Evolutionary conservation across 2,113 vertebrate species (phyloP), one percentile per base, ranked within the genome.

Genomic region (Atherinomorus stipes): DNA sequence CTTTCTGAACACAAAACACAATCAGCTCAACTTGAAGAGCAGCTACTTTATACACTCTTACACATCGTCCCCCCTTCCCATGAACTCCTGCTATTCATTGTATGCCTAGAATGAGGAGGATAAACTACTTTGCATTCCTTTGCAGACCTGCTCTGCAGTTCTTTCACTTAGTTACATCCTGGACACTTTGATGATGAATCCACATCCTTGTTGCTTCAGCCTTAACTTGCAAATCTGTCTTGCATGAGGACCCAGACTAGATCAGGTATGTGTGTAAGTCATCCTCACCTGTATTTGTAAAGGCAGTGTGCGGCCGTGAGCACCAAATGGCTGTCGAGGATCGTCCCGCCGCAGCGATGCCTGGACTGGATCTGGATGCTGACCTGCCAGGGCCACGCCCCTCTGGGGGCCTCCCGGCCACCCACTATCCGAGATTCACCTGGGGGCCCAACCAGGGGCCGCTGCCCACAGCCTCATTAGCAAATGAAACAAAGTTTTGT

Each of bases 331-430:
- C 21, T 38, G 66, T 23, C 74, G 51, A 92, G 31, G 61, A 93
- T 75, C 0, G 85, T 76, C 3, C 90, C 87, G 0, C 87, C 85
- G 10, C 91, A 90, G 45, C 60, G 21, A 42, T 92, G 90, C 1
- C 0, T 65, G 7, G 11, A 15, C 1, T 0, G 18, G 23, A 71
- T 26, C 80, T 90, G 90, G 57, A 92, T 64, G 74, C 91, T 92
- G 25, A 90, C 88, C 78, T 90, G 90, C 90, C 91, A 93, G 45
- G 91, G 90, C 91, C 91, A 93, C 1, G 85, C 84, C n/a, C 88
- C 90, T 6, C 52, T 22, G 1, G 64, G 42, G 23, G 90, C 85
- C 34, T 83, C 78, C 25, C 15, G 58, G 4, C 90, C 91, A 37
- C 89, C 92, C 9, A 90, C 51, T 31, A 92, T 61, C 40, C 86